Conservation (phyloP, 2,113 vertebrate genomes). For the Colaptes auratus region DNA sequence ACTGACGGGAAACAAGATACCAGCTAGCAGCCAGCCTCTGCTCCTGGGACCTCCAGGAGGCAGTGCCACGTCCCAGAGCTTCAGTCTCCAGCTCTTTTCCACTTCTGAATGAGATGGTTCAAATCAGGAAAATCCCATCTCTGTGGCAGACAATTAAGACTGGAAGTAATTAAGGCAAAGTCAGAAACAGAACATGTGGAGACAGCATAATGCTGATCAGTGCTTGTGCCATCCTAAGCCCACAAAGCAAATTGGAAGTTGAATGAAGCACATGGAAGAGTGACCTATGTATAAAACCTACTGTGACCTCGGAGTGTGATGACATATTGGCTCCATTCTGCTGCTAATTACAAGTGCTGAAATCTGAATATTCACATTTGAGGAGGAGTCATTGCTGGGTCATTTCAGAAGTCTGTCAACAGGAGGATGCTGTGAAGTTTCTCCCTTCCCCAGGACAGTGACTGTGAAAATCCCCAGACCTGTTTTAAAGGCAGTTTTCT, state of each 20-base stretch:
- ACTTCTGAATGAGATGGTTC: background rate
- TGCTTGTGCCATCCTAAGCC: background rate
- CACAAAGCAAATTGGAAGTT: background rate
- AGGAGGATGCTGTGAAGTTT: fast-evolving
- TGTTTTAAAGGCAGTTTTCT: background rate
- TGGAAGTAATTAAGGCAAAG: background rate
- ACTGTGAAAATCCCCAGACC: background rate
- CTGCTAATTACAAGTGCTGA: background rate
- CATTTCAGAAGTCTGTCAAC: background rate
- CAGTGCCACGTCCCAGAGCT: background rate
- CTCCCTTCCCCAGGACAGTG: fast-evolving
- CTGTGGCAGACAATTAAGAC: background rate
- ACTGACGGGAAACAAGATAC: background rate
- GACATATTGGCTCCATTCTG: background rate
- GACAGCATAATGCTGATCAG: background rate
- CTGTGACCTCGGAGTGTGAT: background rate
- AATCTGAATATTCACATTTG: background rate
- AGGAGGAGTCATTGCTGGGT: background rate
- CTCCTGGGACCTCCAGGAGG: fast-evolving
- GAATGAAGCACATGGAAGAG: background rate
- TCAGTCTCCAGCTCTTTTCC: background rate
- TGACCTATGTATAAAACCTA: background rate
- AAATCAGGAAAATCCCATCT: background rate
- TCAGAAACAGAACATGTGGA: background rate
- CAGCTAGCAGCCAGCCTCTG: background rate